Evolutionary conservation across 2,113 vertebrate genomes (phyloP), one percentile per base, ranked within the genome.

Genomic region (Caranx ignobilis): DNA sequence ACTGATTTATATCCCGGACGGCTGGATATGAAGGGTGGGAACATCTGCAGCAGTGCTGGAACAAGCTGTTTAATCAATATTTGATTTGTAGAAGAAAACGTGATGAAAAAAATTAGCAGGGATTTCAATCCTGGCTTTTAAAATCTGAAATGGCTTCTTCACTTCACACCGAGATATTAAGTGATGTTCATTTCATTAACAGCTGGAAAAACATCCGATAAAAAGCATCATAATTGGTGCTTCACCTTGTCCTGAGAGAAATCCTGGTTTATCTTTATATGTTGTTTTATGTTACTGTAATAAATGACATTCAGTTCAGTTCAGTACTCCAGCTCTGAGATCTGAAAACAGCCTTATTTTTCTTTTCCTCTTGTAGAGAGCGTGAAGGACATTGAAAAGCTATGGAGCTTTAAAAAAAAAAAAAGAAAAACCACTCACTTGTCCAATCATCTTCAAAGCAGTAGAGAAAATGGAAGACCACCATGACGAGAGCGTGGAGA

Each of bases 371-470:
- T 67, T 37, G 54, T 48, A 31, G n/a, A 31, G n/a, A 61, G 32
- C 70, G 11, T 78, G 21, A 39, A n/a, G 11, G 4, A 18, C 16
- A 48, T 4, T 61, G 37, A 60, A 60, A 12, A 0, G 6, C 6
- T 19, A 32, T 1, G 35, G 15, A 15, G 32, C 12, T 55, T 62
- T n/a, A 35, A 37, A 56, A 31, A 67, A 60, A 95, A 26, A 26
- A 26, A 26, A 26, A 26, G 26, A 26, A 26, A 1, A 26, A 26
- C 26, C 70, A 98, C 98, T 98, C 92, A 99, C 98, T 98, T 90
- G 97, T 97, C 98, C 98, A 99, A 83, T 99, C 97, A 92, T 99
- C 98, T 95, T 99, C 98, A 93, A 99, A 99, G 93, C 98, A 99
- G 90, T 97, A 96, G 79, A 99, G 96, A 92, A 99, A 99, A 91